phyloP scores from a whole-genome alignment of 2,113 vertebrate genomes.

The Osmerus eperlanus region DNA sequence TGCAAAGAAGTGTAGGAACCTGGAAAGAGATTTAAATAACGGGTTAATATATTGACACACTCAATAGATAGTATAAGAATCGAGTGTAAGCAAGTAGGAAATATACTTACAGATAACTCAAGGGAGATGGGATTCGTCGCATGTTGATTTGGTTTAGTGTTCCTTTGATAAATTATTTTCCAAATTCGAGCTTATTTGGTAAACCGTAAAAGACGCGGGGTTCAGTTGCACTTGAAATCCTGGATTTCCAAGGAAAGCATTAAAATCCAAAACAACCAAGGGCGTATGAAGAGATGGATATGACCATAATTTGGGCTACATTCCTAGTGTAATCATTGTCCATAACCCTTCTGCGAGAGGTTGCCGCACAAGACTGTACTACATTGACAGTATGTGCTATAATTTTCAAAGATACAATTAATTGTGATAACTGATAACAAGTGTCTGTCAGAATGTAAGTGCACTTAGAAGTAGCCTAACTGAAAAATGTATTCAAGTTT shows the following conservation, averaged over 20 bases:
- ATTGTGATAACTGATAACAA: slow-evolving; percentile 19
- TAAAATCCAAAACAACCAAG: slow-evolving; percentile 39
- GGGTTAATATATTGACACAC: not conserved
- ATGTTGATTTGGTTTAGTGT: slow-evolving; percentile 59
- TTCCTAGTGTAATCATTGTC: slow-evolving; percentile 27
- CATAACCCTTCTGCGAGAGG: slow-evolving; percentile 10
- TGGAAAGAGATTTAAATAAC: slow-evolving; percentile 57
- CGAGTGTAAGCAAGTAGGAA: not conserved
- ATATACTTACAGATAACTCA: slow-evolving; percentile 72
- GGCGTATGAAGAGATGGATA: slow-evolving; percentile 23
- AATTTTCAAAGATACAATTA: not conserved
- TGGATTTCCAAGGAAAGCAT: slow-evolving; percentile 15
- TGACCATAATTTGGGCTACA: not conserved
- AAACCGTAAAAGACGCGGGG: not conserved
- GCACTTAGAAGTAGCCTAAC: slow-evolving; percentile 50
- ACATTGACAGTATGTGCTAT: not conserved
- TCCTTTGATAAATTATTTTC: slow-evolving; percentile 26
- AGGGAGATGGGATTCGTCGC: slow-evolving; percentile 60
- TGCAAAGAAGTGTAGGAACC: slow-evolving; percentile 90
- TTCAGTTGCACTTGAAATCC: slow-evolving; percentile 22
- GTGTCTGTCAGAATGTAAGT: slow-evolving; percentile 38
- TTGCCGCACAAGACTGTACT: not conserved
- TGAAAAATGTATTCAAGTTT: slow-evolving; percentile 32
- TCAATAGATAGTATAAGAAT: slow-evolving; percentile 4
- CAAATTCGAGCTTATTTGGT: slow-evolving; percentile 6